Conservation (phyloP, 2,888 invertebrate species). For the Tetragnatha montana region DNA sequence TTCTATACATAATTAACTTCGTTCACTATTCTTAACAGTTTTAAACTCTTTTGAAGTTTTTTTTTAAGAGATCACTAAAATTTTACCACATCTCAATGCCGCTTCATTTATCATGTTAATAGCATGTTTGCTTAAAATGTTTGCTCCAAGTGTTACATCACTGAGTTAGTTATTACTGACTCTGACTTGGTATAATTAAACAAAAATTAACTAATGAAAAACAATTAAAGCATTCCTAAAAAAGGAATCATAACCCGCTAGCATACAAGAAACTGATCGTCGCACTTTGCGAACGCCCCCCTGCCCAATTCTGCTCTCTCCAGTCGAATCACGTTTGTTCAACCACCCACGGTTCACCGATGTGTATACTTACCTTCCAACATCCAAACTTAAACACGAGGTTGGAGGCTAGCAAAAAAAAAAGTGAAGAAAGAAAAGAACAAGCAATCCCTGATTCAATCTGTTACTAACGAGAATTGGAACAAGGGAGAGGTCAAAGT, state of each 20-base stretch:
- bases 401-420: not conserved
- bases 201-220: not conserved
- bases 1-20: too few relatives aligned
- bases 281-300: not conserved
- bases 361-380: conserved; percentile 12
- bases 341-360: not conserved
- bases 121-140: too few relatives aligned
- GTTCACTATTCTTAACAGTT: too few relatives aligned
- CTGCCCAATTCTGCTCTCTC: not conserved
- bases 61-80: too few relatives aligned
- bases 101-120: too few relatives aligned
- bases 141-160: too few relatives aligned
- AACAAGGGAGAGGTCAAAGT: conserved; percentile 32
- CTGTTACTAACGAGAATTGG: conserved; percentile 20
- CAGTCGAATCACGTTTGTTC: conserved; percentile 1
- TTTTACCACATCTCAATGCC: too few relatives aligned
- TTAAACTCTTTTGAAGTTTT: too few relatives aligned
- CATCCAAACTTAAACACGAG: not conserved
- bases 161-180: too few relatives aligned
- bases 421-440: conserved; percentile 18
- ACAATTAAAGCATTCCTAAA: not conserved
- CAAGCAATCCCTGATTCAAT: not conserved
- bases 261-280: too few relatives aligned
- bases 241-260: too few relatives aligned
- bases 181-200: too few relatives aligned